Conservation (phyloP, 2,113 vertebrate species). For the Anas platyrhynchos region DNA sequence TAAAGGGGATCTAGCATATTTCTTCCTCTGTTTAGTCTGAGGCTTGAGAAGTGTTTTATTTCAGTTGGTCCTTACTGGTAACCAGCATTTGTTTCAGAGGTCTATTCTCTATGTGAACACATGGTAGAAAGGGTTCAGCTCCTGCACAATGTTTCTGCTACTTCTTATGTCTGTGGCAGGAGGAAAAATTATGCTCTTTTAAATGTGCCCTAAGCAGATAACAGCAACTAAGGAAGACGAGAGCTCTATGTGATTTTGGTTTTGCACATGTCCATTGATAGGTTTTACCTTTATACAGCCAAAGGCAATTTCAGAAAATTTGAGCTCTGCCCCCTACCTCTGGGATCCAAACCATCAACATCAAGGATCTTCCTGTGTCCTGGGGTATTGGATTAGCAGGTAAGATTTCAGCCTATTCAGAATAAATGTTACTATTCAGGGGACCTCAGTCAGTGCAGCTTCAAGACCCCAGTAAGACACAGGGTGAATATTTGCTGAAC, state of each 20-base stretch:
- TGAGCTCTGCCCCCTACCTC: neutral
- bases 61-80: neutral
- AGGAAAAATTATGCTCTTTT: neutral
- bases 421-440: neutral
- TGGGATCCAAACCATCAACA: neutral
- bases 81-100: neutral
- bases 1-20: neutral
- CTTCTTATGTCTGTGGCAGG: neutral
- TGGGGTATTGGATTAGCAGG: neutral
- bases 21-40: neutral
- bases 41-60: neutral
- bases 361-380: neutral
- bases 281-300: neutral
- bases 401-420: neutral
- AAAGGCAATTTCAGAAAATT: neutral
- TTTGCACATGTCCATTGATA: neutral
- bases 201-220: neutral
- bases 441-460: rapidly evolving
- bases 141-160: neutral
- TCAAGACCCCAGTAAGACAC: neutral
- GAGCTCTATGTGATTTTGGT: neutral
- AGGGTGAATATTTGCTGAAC: neutral
- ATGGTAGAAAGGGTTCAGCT: neutral
- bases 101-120: neutral
- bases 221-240: neutral